Evolutionary conservation across 1,140 invertebrate genomes (phyloP), one percentile per base, ranked within the genome.

Genomic region (Pseudomyrmex gracilis): DNA sequence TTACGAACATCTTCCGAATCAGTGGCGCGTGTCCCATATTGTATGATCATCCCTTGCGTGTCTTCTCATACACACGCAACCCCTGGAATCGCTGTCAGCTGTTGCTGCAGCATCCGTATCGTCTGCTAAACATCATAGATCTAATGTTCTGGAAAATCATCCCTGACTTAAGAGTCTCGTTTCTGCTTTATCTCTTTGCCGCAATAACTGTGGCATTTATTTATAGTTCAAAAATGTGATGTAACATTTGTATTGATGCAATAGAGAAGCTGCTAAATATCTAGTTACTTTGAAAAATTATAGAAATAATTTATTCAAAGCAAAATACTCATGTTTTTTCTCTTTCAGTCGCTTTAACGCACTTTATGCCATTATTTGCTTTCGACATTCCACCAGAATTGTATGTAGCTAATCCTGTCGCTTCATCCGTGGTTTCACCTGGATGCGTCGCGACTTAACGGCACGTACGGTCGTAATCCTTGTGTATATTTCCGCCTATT

Each of bases 1-100:
- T 87, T 82, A 88, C 88, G 85, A 91, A 91, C 90, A 86, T 92
- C 87, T 92, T 93, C 91, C 91, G 87, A 91, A 88, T 87, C 92
- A 92, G 82, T 91, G 92, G 90, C 90, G 90, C 91, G 92, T 93
- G 91, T 88, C 88, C 67, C 60, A 34, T 84, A 66, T 45, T 82
- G 34, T 34, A 5, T 34, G 76, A 88, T 85, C 47, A 83, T 53
- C 90, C 85, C 85, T 85, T 87, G 80, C 58, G 51, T 66, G 34
- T 55, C 78, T 86, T 86, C 87, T 89, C 89, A 58, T 86, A 84
- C 55, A 53, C 70, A 84, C 84, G 84, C 83, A 87, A 89, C 64
- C 89, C 86, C 76, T 87, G 76, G 84, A 84, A 87, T 86, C 83
- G 85, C 88, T 88, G 78, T 88, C 87, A 84, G 82, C 88, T 85